Evolutionary conservation across 2,113 vertebrate genomes (phyloP), one percentile per base, ranked within the genome.

Genomic region (Gavialis gangeticus): DNA sequence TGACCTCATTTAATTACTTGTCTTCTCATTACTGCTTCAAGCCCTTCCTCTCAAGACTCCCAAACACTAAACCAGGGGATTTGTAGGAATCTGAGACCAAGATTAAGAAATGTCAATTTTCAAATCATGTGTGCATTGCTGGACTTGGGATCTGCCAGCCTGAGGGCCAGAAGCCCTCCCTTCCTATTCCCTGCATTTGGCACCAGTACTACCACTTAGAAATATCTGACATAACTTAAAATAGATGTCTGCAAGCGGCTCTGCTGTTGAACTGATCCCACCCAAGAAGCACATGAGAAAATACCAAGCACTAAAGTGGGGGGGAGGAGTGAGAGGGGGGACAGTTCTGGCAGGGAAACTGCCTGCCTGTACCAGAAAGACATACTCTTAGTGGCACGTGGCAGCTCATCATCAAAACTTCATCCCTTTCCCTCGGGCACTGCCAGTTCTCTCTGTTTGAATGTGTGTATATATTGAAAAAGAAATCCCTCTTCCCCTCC

Each of bases 1-100:
- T 60, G 56, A 89, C 84, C 78, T 75, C n/a, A 12, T 80, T 82
- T 85, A 82, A 93, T 94, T 85, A 62, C 76, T 71, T 21, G 30
- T 64, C 46, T 25, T n/a, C 66, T 55, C 54, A 57, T 64, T 77
- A 83, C 63, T 60, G 59, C 46, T 80, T 90, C 75, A 34, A 84
- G 71, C 55, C 34, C 37, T 87, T 37, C 67, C 77, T 46, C 85
- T 83, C 59, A 60, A 79, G 63, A 64, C 84, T 89, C 57, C 81
- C 63, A 91, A 91, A 55, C 0, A 7, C 79, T 3, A 58, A n/a
- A 59, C 66, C 15, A 18, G 82, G 71, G 18, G 76, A 46, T 25
- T 55, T 63, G 17, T 58, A 57, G 57, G 13, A 22, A 57, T 37
- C 16, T 55, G n/a, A 73, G 84, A 58, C 21, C 17, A 69, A 88